Evolutionary conservation across 2,113 vertebrate genomes (phyloP).

Genomic region (Brachypodius melanocephalos): DNA sequence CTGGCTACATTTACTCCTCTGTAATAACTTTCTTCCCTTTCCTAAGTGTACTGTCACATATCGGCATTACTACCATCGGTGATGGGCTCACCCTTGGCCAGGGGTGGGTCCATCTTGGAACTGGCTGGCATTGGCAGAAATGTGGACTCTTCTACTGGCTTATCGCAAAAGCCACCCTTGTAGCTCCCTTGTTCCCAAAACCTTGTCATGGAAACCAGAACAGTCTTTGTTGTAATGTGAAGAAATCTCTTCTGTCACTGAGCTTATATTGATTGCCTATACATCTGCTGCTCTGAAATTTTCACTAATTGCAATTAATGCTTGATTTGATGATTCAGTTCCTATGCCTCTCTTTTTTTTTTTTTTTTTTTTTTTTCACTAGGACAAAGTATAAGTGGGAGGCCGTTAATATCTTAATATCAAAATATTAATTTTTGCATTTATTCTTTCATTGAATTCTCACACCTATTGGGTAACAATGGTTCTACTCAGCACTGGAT

Average conservation of each 20-base stretch:
- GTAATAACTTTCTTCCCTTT: background rate
- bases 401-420: background rate
- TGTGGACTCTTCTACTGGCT: background rate
- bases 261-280: background rate
- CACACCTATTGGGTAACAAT: background rate
- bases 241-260: background rate
- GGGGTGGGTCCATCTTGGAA: accelerated
- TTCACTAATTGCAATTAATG: constrained; percentile 6
- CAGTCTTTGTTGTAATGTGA: background rate
- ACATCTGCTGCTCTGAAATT: background rate
- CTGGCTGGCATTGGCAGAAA: background rate
- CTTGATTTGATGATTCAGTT: background rate
- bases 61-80: accelerated
- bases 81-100: background rate
- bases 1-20: background rate
- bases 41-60: background rate
- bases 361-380: background rate
- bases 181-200: accelerated
- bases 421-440: background rate
- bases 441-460: background rate
- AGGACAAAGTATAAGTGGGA: background rate
- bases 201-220: background rate
- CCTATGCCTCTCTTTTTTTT: background rate
- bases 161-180: background rate
- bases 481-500: background rate